Evolutionary conservation across 2,797 vertebrate genomes (phyloP), one percentile per base, ranked within the genome.

Genomic region (Coilia nasus): DNA sequence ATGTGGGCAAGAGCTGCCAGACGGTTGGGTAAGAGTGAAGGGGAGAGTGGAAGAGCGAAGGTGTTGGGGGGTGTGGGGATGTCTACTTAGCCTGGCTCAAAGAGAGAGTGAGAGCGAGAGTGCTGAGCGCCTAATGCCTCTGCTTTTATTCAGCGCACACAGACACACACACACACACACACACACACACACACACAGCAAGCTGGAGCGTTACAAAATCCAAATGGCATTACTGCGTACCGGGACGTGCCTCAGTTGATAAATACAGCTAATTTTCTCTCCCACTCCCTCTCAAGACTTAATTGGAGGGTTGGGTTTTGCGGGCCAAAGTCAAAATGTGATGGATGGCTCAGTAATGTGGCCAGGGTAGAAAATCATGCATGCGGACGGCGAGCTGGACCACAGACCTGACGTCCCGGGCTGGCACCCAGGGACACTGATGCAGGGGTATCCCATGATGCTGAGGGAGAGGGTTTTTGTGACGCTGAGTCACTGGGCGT

Each of bases 11-110:
- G 10, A 64, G 23, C 59, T 10, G 21, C 59, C n/a, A 23, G 59
- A 62, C 59, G 25, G 23, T 9, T 25, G 62, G 50, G 14, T 11
- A 54, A 59, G 62, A 64, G 60, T 2, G 60, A 2, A 60, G 59
- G 5, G 59, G 1, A 60, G 60, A 64, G 62, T 12, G 62, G 23
- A 62, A n/a, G 21, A 23, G 21, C 92, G 85, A 85, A 46, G 82
- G 19, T 6, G 19, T 3, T 19, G 60, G n/a, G n/a, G 60, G 23
- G n/a, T 2, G 11, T 0, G 7, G 2, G n/a, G 60, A 25, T 0
- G n/a, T 5, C 57, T 59, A 41, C 35, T 41, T 41, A 10, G 50
- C 2, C 14, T 14, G 50, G 14, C 50, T 54, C 19, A 60, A n/a
- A 21, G 57, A 21, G 17, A 9, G 57, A 25, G 60, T n/a, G 60